Base-by-base conservation (phyloP, 2,888 invertebrate genomes). In the Cerceris ruficornis region DNA sequence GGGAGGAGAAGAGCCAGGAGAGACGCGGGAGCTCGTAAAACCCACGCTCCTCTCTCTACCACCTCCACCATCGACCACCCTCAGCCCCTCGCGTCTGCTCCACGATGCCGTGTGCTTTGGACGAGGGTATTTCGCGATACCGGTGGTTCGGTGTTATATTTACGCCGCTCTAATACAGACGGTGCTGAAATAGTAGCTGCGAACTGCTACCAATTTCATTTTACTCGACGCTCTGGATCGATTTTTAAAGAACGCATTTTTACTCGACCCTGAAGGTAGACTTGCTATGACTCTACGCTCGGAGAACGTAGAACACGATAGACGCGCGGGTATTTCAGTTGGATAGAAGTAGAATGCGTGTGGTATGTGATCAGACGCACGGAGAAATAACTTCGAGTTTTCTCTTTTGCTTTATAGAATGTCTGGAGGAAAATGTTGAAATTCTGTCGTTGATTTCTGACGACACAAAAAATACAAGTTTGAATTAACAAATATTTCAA, bases 131-230 rank as follows among this genome's bases (percentile, higher is more conserved):
- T 65, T 65, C 75, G 17, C 43, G 52, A 28, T 39, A 49, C 43
- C n/a, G 42, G 14, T 52, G 14, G 58, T 41, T 11, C 13, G 60
- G 6, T 11, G 69, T 77, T 77, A 67, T 67, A 67, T 52, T 67
- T 67, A 42, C 59, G 42, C n/a, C 59, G 6, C 13, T 42, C 41
- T 41, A 59, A 66, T 46, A n/a, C 41, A 41, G 13, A n/a, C 57
- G 43, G 14, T n/a, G n/a, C 61, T 17, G 42, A 52, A 58, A 46
- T 57, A 62, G 58, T 42, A 46, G 14, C 28, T 28, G 55, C 15
- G 59, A 46, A 67, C 49, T 41, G 46, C 14, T 41, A 49, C 60
- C 46, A 64, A 70, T 79, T 67, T 61, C 62, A 43, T 78, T 78
- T 67, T 54, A 49, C 55, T 50, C 17, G n/a, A 14, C 14, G n/a